Conservation (phyloP, 1,140 invertebrate species). For the Calliphora vicina region DNA sequence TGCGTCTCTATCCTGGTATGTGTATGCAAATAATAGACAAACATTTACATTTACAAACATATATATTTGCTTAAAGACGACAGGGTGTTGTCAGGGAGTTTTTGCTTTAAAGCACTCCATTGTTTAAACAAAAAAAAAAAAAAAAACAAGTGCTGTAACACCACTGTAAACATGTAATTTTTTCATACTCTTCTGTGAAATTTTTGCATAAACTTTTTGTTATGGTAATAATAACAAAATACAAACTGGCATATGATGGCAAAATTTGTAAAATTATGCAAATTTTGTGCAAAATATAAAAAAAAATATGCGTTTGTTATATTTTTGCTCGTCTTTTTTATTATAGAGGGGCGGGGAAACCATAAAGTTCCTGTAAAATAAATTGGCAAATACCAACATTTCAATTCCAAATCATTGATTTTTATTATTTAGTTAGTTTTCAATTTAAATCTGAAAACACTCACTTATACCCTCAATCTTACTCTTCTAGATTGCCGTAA, state of each 20-base stretch:
- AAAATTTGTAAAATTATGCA: constrained; percentile 29
- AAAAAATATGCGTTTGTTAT: constrained; percentile 1
- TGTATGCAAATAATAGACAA: constrained; percentile 30
- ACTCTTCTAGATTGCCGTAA: not conserved
- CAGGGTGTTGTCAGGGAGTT: not conserved
- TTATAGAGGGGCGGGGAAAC: constrained; percentile 6
- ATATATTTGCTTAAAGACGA: too few species aligned
- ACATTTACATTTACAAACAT: constrained; percentile 4
- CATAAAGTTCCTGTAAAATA: constrained; percentile 11
- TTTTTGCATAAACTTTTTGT: not conserved
- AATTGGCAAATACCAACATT: not conserved
- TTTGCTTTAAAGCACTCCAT: not conserved
- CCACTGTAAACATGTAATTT: not conserved
- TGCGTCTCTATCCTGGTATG: not conserved
- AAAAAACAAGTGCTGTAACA: not conserved
- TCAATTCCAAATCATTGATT: constrained; percentile 4
- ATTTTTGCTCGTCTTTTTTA: not conserved
- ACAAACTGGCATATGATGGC: constrained; percentile 26
- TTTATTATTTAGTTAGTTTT: constrained; percentile 18
- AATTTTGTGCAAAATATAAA: constrained; percentile 14
- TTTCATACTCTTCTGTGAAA: not conserved
- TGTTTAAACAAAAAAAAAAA: not conserved
- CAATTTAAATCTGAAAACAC: not conserved
- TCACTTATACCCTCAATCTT: too few species aligned
- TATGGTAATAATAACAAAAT: constrained; percentile 25